These are phyloP conservation scores for Acanthosepion pharaonis DNA, from an alignment of 2,888 invertebrate genomes.

Conservation along the genomic window DNA sequence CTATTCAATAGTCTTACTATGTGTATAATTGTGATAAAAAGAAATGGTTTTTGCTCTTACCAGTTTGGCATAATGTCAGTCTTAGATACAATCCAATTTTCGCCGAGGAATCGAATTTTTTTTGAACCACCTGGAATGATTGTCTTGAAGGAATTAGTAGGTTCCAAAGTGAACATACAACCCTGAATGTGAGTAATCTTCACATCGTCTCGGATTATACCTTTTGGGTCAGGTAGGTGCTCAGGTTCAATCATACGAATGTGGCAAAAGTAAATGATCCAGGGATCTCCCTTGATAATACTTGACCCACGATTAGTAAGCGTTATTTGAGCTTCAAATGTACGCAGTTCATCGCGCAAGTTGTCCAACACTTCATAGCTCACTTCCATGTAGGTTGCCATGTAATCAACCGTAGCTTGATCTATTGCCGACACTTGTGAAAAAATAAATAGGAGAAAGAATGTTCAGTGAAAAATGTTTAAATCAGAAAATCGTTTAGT, in stretches of 20 bases:
- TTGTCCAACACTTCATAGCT: constrained; percentile 51
- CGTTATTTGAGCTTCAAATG: constrained; percentile 37
- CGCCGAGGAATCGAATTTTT: constrained; percentile 51
- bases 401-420: constrained; percentile 55
- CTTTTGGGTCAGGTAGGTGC: constrained; percentile 57
- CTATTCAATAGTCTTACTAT: no score
- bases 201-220: constrained; percentile 55
- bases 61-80: constrained; percentile 64
- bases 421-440: constrained; percentile 49
- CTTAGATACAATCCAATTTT: constrained; percentile 58
- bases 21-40: no score
- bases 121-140: constrained; percentile 51
- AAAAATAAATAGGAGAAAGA: not conserved
- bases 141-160: constrained; percentile 52
- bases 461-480: not conserved
- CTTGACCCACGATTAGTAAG: constrained; percentile 34
- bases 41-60: constrained; percentile 47
- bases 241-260: constrained; percentile 57
- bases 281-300: not conserved
- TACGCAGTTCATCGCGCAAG: not conserved
- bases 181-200: constrained; percentile 60
- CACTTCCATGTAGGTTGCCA: constrained; percentile 54
- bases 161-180: constrained; percentile 57
- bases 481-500: not conserved
- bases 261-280: constrained; percentile 43